phyloP scores from a whole-genome alignment of 2,797 vertebrate species.

The Salarias fasciatus region DNA sequence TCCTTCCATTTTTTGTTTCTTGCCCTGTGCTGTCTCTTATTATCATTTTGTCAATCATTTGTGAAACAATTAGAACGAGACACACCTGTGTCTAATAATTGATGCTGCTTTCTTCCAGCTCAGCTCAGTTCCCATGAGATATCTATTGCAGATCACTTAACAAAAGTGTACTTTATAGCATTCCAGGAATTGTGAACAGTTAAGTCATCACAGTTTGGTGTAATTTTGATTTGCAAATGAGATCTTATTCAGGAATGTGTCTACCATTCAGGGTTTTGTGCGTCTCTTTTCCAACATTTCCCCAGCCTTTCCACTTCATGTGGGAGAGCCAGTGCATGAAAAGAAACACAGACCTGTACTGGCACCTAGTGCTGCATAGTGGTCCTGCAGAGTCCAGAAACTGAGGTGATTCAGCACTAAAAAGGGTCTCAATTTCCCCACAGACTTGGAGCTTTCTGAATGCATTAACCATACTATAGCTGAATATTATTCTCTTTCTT shows the following conservation, averaged over 20 bases:
- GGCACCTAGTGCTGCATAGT: conserved; percentile 44
- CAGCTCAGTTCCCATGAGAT: too few relatives aligned
- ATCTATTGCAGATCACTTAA: too few relatives aligned
- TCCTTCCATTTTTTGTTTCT: too few relatives aligned
- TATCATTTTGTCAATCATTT: too few relatives aligned
- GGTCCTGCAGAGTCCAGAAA: conserved; percentile 11
- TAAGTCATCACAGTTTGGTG: too few relatives aligned
- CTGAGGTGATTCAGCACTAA: conserved; percentile 17
- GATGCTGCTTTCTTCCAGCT: too few relatives aligned
- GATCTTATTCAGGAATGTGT: background rate
- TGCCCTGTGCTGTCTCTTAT: too few relatives aligned
- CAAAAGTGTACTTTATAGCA: too few relatives aligned
- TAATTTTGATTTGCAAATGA: too few relatives aligned
- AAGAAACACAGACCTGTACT: conserved; percentile 37
- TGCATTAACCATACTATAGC: background rate
- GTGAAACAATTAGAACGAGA: too few relatives aligned
- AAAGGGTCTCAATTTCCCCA: conserved; percentile 19
- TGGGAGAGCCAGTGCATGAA: background rate
- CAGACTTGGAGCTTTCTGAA: conserved; percentile 14
- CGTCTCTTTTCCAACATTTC: background rate
- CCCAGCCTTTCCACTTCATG: background rate
- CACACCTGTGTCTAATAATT: too few relatives aligned
- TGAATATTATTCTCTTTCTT: background rate
- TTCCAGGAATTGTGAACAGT: too few relatives aligned
- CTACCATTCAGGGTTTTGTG: background rate